phyloP scores from a whole-genome alignment of 2,113 vertebrate species.

The Mirounga angustirostris region DNA sequence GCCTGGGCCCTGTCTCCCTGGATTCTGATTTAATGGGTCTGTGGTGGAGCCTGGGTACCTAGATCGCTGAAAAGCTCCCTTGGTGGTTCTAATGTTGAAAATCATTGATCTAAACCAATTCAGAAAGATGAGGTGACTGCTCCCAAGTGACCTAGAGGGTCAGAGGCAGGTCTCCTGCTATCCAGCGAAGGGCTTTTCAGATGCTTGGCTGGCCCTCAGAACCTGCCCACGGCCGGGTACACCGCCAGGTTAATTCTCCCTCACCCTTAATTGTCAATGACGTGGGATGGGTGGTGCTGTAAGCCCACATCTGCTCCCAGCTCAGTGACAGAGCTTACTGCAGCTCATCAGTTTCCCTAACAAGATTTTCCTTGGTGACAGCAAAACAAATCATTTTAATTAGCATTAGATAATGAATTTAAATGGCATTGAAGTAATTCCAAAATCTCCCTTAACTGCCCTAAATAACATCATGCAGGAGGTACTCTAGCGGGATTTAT shows the following conservation, averaged over 20 bases:
- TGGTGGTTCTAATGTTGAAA: neutral
- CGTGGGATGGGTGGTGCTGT: constrained; percentile 38
- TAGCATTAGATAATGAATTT: constrained; percentile 85
- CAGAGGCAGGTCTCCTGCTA: neutral
- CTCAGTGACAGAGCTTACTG: constrained; percentile 7
- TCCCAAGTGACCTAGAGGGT: neutral
- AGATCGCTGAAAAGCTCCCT: neutral
- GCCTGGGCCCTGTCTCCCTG: neutral
- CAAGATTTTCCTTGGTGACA: constrained; percentile 85
- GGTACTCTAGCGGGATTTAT: constrained; percentile 44
- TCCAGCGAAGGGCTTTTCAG: neutral
- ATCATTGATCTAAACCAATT: neutral
- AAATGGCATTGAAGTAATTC: constrained; percentile 75
- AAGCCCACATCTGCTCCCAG: neutral
- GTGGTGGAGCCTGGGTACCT: neutral
- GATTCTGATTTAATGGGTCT: neutral
- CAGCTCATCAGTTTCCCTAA: constrained; percentile 81
- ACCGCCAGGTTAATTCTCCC: constrained; percentile 58
- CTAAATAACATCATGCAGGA: constrained; percentile 71
- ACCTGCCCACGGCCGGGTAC: neutral
- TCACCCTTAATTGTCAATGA: constrained; percentile 39
- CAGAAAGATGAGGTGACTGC: neutral
- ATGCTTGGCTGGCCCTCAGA: constrained; percentile 9
- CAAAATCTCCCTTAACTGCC: constrained; percentile 68
- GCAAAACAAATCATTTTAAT: constrained; percentile 85